Conservation (phyloP, 2,113 vertebrate genomes). For the Periophthalmodon schlosseri region DNA sequence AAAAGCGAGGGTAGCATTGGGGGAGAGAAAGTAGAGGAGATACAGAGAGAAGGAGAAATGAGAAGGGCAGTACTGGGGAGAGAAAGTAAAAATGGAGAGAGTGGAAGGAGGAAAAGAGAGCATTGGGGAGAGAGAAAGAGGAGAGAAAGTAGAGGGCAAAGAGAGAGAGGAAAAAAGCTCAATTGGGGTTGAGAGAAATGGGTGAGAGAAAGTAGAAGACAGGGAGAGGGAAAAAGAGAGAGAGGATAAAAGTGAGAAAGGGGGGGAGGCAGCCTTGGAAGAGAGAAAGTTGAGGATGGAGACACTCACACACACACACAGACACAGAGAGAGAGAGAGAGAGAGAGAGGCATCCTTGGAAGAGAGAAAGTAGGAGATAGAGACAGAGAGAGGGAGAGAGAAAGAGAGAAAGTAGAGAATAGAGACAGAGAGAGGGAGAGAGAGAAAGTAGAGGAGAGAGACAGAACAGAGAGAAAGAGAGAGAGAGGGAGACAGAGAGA, state of each 20-base stretch:
- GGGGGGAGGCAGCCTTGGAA: too few species aligned
- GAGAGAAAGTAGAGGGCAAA: neutral
- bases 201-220: neutral
- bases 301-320: too few species aligned
- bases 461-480: constrained; percentile 4
- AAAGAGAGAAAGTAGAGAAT: constrained; percentile 1
- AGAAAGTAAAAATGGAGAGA: constrained; percentile 30
- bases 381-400: constrained; percentile 21
- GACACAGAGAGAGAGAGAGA: constrained; percentile 30
- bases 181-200: neutral
- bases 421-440: neutral
- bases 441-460: constrained; percentile 54
- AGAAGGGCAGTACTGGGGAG: neutral
- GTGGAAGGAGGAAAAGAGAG: constrained; percentile 39
- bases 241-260: too few species aligned
- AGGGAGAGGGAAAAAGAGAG: constrained; percentile 55
- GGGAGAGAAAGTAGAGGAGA: constrained; percentile 18
- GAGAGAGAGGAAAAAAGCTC: constrained; percentile 25
- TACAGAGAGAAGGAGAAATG: constrained; percentile 41
- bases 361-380: neutral
- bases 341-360: too few species aligned
- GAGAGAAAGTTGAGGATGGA: too few species aligned
- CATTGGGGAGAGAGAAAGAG: neutral
- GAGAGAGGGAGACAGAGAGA: constrained; percentile 41
- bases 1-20: constrained; percentile 25